phyloP scores from a whole-genome alignment of 2,113 vertebrate genomes.

The Promerops cafer region DNA sequence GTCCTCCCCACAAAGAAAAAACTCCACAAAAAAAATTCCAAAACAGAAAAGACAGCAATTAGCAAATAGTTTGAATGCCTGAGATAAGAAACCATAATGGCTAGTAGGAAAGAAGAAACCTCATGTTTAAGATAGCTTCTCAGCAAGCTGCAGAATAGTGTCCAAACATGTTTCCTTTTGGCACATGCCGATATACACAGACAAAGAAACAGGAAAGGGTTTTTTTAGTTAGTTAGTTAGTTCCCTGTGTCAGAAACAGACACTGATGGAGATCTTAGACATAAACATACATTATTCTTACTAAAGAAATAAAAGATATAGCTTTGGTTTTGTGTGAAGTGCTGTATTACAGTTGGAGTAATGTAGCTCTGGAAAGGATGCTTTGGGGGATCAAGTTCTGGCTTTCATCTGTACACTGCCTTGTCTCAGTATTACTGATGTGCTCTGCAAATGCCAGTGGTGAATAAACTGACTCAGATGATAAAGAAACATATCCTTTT shows the following conservation, averaged over 20 bases:
- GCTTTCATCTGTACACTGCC: background rate
- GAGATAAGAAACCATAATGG: constrained; percentile 52
- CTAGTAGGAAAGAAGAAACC: constrained; percentile 50
- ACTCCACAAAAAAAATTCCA: background rate
- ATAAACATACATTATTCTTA: background rate
- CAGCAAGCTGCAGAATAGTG: constrained; percentile 11
- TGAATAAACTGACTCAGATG: background rate
- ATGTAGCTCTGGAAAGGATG: background rate
- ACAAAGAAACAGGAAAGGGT: constrained; percentile 51
- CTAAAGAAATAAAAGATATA: background rate
- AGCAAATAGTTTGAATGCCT: constrained; percentile 56
- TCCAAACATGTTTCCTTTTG: constrained; percentile 56
- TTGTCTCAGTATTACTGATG: background rate
- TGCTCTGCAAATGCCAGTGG: background rate
- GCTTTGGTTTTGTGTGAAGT: background rate
- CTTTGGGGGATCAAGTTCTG: background rate
- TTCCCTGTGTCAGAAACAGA: background rate
- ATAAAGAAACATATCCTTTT: background rate
- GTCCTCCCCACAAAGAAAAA: background rate
- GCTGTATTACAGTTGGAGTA: background rate
- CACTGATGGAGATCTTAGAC: background rate
- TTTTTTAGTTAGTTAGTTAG: background rate
- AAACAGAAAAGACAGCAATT: constrained; percentile 44
- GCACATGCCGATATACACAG: background rate
- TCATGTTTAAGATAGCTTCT: constrained; percentile 10